These are phyloP conservation scores for Nerophis lumbriciformis DNA, from an alignment of 2,113 vertebrate genomes.

Conservation along the genomic window DNA sequence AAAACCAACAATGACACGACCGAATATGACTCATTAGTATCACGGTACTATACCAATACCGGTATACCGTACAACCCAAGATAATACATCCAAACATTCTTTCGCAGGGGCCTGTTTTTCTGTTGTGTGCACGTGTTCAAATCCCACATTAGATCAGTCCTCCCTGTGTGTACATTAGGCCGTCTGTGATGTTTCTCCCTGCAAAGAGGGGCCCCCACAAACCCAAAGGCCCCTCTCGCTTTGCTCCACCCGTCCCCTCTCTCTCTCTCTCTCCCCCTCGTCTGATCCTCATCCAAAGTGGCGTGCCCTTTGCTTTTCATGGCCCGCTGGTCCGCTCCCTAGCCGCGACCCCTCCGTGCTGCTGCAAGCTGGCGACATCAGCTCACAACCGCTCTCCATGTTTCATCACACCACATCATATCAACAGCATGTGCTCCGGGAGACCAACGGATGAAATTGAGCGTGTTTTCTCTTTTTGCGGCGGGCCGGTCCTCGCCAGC, in stretches of 20 bases:
- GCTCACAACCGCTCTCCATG: conserved; percentile 16
- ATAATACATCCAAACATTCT: neutral
- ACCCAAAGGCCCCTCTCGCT: conserved; percentile 50
- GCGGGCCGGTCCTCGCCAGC: conserved; percentile 31
- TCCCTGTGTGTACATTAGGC: conserved; percentile 63
- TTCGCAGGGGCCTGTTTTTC: neutral
- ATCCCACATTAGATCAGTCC: conserved; percentile 66
- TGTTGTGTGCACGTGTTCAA: conserved; percentile 13
- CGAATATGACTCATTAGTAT: too few relatives aligned
- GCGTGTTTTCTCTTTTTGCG: conserved; percentile 44
- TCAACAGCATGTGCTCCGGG: conserved; percentile 40
- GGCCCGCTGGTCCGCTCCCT: conserved; percentile 43
- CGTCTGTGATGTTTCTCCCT: conserved; percentile 58
- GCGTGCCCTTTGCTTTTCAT: conserved; percentile 67
- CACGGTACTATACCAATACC: too few relatives aligned
- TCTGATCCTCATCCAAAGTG: conserved; percentile 66
- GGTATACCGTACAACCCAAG: too few relatives aligned
- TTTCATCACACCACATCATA: conserved; percentile 42
- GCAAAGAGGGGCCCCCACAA: conserved; percentile 45
- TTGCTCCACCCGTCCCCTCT: conserved; percentile 22
- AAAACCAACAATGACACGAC: too few relatives aligned
- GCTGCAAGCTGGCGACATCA: conserved; percentile 22
- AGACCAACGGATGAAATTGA: conserved; percentile 56
- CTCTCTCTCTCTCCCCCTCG: conserved; percentile 17
- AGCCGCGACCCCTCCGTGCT: conserved; percentile 23